Conservation (phyloP, 2,113 vertebrate species). For the Bambusicola thoracicus region DNA sequence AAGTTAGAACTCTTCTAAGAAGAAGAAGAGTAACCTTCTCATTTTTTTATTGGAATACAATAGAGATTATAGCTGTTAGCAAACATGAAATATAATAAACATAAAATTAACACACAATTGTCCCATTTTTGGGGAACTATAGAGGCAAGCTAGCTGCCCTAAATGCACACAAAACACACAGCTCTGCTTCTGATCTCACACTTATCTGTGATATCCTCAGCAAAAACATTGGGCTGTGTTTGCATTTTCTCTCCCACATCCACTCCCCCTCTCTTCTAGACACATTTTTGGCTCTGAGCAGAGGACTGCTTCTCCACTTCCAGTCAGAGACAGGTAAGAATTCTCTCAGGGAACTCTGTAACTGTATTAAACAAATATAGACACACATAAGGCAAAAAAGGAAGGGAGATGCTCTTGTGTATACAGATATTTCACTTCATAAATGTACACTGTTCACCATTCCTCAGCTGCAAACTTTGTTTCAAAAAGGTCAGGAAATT, state of each 20-base stretch:
- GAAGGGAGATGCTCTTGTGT: background rate
- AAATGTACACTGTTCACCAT: background rate
- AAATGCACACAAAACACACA: background rate
- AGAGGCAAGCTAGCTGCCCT: background rate
- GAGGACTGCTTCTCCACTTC: background rate
- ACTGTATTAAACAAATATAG: background rate
- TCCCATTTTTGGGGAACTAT: background rate
- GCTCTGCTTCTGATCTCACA: background rate
- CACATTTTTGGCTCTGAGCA: background rate
- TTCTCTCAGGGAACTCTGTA: background rate
- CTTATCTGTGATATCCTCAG: background rate
- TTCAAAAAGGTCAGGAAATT: background rate
- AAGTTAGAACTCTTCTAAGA: background rate
- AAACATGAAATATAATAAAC: background rate
- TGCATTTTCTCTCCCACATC: background rate
- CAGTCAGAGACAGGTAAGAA: background rate
- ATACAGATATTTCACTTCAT: background rate
- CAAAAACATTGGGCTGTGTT: no score
- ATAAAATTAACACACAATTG: background rate
- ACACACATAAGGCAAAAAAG: background rate
- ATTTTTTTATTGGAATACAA: background rate
- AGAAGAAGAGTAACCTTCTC: background rate
- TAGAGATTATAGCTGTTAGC: background rate
- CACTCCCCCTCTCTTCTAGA: background rate
- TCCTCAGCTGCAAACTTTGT: background rate